A percentile compares a stretch with the other conserved stretches of the same genome.
phyloP scores from a whole-genome alignment of 2,888 invertebrate genomes.

The Minunthozetes semirufus region DNA sequence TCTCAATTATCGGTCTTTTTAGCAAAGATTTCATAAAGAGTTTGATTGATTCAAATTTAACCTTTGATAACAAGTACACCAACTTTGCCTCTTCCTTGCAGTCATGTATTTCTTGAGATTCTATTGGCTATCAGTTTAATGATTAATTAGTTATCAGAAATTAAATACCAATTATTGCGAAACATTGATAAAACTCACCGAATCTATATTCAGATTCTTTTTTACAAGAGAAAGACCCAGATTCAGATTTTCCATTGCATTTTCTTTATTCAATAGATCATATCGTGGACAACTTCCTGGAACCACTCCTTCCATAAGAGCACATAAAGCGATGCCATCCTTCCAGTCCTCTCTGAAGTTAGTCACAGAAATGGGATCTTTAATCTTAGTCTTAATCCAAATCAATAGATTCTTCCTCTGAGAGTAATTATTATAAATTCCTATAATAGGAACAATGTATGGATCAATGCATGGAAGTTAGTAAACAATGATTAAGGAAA shows the following conservation, averaged over 20 bases:
- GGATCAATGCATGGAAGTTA: background rate
- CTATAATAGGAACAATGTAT: background rate
- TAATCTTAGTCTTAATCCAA: slow-evolving; percentile 38
- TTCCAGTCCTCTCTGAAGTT: slow-evolving; percentile 47
- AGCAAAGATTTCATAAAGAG: slow-evolving; percentile 33
- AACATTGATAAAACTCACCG: slow-evolving; percentile 43
- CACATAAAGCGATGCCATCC: slow-evolving; percentile 48
- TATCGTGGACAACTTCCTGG: slow-evolving; percentile 48
- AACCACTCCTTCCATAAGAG: slow-evolving; percentile 47
- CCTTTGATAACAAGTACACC: slow-evolving; percentile 45
- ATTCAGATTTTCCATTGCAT: slow-evolving; percentile 47
- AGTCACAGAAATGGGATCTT: slow-evolving; percentile 17
- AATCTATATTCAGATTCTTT: slow-evolving; percentile 45
- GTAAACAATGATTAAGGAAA: background rate
- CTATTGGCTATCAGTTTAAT: slow-evolving; percentile 41
- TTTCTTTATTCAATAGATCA: slow-evolving; percentile 46
- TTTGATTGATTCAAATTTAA: slow-evolving; percentile 45
- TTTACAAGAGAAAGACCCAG: slow-evolving; percentile 47
- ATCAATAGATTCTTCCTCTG: slow-evolving; percentile 34
- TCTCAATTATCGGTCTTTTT: slow-evolving; percentile 7
- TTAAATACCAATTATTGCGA: background rate
- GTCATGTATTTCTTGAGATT: slow-evolving; percentile 47
- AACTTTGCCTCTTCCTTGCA: slow-evolving; percentile 45
- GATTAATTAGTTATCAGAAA: background rate
- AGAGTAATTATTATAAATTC: slow-evolving; percentile 13